A percentile compares a stretch with the other conserved stretches of the same genome.
Evolutionary conservation across 2,113 vertebrate species (phyloP).

Genomic region (Carassius gibelio): DNA sequence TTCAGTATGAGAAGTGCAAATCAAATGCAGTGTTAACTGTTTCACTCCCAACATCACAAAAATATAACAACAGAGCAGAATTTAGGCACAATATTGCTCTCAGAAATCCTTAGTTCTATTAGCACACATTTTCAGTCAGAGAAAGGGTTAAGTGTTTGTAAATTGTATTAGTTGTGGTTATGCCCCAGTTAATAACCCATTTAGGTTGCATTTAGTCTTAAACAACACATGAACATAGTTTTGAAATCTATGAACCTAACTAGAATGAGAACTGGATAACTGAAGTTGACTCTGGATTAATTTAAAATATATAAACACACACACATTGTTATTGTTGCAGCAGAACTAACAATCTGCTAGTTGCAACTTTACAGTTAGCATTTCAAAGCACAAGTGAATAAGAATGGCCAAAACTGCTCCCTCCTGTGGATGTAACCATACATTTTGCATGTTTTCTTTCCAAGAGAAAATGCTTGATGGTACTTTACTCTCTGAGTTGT

Average conservation of each 20-base stretch:
- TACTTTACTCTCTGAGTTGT: background rate
- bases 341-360: background rate
- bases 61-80: background rate
- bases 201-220: background rate
- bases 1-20: background rate
- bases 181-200: background rate
- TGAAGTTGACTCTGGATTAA: background rate
- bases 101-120: background rate
- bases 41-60: background rate
- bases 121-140: background rate
- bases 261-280: background rate
- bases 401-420: conserved; percentile 2
- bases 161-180: background rate
- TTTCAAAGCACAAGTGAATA: background rate
- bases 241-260: background rate
- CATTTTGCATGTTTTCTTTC: background rate
- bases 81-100: background rate
- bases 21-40: background rate
- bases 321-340: background rate
- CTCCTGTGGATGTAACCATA: conserved; percentile 20
- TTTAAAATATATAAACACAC: background rate
- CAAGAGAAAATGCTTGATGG: background rate
- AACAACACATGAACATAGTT: background rate
- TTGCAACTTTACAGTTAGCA: background rate
- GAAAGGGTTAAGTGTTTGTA: background rate